Base-by-base conservation (phyloP, 2,113 vertebrate species). In the Chroicocephalus ridibundus region DNA sequence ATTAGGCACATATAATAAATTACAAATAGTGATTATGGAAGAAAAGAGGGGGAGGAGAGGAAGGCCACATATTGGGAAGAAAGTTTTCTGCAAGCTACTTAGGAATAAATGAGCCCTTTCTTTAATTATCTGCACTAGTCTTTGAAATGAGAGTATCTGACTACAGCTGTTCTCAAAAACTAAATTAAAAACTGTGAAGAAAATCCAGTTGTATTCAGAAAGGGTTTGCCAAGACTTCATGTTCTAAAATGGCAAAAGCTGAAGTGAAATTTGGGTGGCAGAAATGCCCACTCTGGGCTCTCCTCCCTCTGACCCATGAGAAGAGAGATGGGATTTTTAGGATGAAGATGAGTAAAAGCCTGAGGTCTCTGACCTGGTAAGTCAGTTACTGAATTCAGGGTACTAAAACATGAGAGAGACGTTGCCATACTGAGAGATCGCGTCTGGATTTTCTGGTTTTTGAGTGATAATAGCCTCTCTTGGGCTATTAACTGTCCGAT, bases 21-120 rank as follows among this genome's bases (percentile, higher is more conserved):
- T 81, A 65, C 86, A 89, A 82, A 72, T 72, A 84, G 44, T 38
- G 57, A 86, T 93, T 94, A 94, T 58, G 52, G 74, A 95, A 75
- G 69, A 88, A 78, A 81, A 77, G 72, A 71, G 65, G 47, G 14
- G 76, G 91, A 90, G 85, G 75, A 80, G 31, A 92, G 27, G n/a
- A 92, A 91, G 84, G 66, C 89, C 81, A 85, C 74, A 55, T 90
- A 90, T 44, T 79, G 87, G 52, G 78, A 92, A 92, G 65, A 65
- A 95, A 95, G 80, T 92, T 94, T 96, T 64, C 85, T 91, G 88
- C 47, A 64, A 93, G 80, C 82, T 95, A 72, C 86, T 94, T 76
- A 71, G 15, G 65, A 94, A n/a, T 95, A 96, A 97, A 96, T 92
- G 93, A 96, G 77, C 92, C 81, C 40, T 94, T 96, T 90, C 86